phyloP scores from a whole-genome alignment of 2,888 invertebrate genomes.

The Tenthredo livida region DNA sequence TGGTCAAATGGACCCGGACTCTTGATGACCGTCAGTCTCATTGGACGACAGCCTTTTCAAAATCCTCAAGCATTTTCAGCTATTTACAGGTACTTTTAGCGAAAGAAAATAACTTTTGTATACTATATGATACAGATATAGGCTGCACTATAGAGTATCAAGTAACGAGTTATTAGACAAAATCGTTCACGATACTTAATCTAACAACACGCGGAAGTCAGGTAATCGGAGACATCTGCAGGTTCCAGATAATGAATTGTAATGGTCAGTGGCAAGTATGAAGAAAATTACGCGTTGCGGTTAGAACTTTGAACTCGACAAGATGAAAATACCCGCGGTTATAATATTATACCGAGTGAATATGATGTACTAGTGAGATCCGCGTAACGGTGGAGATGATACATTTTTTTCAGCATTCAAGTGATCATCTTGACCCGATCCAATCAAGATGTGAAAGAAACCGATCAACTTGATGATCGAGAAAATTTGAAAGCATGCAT shows the following conservation, averaged over 20 bases:
- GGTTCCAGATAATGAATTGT: conserved; percentile 16
- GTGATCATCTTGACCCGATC: neutral
- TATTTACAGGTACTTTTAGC: neutral
- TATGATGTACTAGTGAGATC: no score
- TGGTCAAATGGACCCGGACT: conserved; percentile 51
- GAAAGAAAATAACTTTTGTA: neutral
- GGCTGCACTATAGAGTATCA: neutral
- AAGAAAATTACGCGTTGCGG: neutral
- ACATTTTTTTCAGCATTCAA: neutral
- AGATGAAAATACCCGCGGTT: neutral
- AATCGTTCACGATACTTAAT: neutral
- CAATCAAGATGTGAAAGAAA: neutral
- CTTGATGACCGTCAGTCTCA: neutral
- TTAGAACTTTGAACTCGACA: neutral
- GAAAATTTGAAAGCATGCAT: neutral
- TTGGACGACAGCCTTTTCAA: neutral
- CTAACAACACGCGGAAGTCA: conserved; percentile 13
- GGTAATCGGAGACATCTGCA: conserved; percentile 30
- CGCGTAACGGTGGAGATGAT: neutral
- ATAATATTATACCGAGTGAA: neutral
- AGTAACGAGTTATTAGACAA: neutral
- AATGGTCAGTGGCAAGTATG: conserved; percentile 35
- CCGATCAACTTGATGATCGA: neutral
- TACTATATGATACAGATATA: no score
- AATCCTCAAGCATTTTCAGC: neutral